Evolutionary conservation across 2,797 vertebrate species (phyloP).

Genomic region (Meda fulgida): DNA sequence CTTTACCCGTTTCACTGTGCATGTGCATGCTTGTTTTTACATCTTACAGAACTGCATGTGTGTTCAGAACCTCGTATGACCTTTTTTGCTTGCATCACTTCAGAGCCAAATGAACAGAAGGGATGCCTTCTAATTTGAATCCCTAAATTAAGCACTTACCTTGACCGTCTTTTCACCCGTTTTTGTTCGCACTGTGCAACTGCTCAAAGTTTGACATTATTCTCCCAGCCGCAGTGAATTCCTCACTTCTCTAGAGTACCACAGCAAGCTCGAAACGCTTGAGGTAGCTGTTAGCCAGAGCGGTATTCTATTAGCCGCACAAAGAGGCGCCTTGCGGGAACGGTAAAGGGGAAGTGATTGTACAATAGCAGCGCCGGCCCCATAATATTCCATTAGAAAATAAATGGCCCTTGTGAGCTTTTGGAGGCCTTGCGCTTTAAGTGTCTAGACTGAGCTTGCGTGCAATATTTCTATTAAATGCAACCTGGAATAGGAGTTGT

Average conservation of each 20-base stretch:
- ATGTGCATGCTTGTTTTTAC: neutral
- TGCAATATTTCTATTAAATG: slow-evolving; percentile 17
- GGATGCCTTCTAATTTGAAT: slow-evolving; percentile 14
- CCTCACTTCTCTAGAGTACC: slow-evolving; percentile 15
- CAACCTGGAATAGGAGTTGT: slow-evolving; percentile 47
- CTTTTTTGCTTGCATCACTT: slow-evolving; percentile 1
- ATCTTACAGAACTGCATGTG: neutral
- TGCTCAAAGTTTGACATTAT: slow-evolving; percentile 10
- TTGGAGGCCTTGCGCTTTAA: slow-evolving; percentile 17
- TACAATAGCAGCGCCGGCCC: slow-evolving; percentile 24
- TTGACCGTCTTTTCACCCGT: slow-evolving; percentile 15
- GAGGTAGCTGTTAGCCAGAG: slow-evolving; percentile 28
- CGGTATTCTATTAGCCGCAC: slow-evolving; percentile 39
- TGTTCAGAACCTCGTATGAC: neutral
- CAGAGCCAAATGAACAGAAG: neutral
- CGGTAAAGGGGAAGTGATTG: slow-evolving; percentile 39
- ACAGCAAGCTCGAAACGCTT: slow-evolving; percentile 30
- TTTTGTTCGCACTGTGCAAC: neutral
- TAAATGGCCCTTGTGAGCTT: slow-evolving; percentile 60
- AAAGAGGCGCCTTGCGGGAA: slow-evolving; percentile 46
- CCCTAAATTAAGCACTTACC: slow-evolving; percentile 6
- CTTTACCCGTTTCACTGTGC: slow-evolving; percentile 7
- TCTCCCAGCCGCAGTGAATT: slow-evolving; percentile 2
- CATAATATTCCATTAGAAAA: slow-evolving; percentile 56
- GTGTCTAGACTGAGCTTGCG: slow-evolving; percentile 34